Base-by-base conservation (phyloP, 2,113 vertebrate species). In the Indri indri region DNA sequence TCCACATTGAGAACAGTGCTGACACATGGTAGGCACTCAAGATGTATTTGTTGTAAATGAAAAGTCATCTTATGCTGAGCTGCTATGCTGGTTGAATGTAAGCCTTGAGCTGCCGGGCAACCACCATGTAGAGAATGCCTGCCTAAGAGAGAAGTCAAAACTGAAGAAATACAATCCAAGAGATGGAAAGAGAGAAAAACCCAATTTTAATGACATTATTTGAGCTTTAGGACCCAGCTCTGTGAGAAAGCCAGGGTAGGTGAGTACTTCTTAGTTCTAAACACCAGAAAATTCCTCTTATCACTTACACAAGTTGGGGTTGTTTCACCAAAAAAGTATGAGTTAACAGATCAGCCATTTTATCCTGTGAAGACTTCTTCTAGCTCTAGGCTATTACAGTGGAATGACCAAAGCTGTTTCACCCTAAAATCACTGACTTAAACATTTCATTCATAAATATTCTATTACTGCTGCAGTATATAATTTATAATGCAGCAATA, bases 371-470 rank as follows among this genome's bases (percentile, higher is more conserved):
- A 71, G 42, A 86, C 61, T 82, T 77, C 16, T 71, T 77, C 16
- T 71, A 77, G 14, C 47, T 73, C 54, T 87, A 40, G 30, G 11
- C 12, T 91, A 45, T 70, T 87, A 81, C 65, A 59, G 73, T n/a
- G 23, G 70, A 91, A 91, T 59, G 57, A 91, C 63, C 23, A 30
- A 80, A 94, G 94, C 61, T 54, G 16, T 59, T 66, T 61, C 57
- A 37, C 27, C 18, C 11, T 93, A 82, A 92, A 88, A 54, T 90
- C 34, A 71, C 16, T 37, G 32, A 70, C 45, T 96, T 87, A 71
- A 94, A 82, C 18, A 66, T 88, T 96, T 96, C 18, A 50, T 71
- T 94, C 45, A 84, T 57, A 94, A 54, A 86, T 88, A 83, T 76
- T 87, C 88, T 96, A 76, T 92, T 45, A 84, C 42, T 42, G 42